Conservation (phyloP, 2,113 vertebrate species). For the Pantherophis guttatus region DNA sequence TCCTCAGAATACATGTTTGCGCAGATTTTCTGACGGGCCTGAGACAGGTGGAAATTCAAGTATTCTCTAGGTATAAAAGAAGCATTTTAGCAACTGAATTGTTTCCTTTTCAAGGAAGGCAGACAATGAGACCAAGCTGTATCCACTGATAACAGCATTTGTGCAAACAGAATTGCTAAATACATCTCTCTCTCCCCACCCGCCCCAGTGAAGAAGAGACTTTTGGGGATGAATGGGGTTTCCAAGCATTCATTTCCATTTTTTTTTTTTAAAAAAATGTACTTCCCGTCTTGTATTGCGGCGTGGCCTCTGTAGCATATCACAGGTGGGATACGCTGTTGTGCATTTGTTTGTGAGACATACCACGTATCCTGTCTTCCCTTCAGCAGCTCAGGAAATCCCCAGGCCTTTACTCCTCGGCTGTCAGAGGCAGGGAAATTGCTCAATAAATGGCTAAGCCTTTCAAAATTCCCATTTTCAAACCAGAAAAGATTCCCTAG, state of each 20-base stretch:
- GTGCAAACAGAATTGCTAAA: background rate
- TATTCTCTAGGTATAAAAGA: background rate
- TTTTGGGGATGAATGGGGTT: background rate
- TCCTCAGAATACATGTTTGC: constrained; percentile 26
- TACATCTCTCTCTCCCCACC: background rate
- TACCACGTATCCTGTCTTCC: background rate
- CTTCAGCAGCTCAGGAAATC: background rate
- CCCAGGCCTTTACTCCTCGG: background rate
- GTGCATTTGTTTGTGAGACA: background rate
- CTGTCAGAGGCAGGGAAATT: background rate
- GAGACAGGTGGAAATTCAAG: constrained; percentile 18
- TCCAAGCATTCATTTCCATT: background rate
- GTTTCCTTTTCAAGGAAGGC: constrained; percentile 10
- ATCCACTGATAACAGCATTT: background rate
- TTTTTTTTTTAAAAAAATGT: background rate
- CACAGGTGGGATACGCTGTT: background rate
- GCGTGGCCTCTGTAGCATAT: background rate
- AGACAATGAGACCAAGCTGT: background rate
- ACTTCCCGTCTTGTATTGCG: background rate
- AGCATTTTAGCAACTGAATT: background rate
- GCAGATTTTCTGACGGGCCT: constrained; percentile 31
- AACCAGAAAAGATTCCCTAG: background rate
- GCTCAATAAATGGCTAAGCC: background rate
- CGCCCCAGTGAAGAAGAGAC: background rate
- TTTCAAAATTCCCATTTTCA: background rate